A percentile compares a stretch with the other conserved stretches of the same genome.
phyloP scores from a whole-genome alignment of 2,113 vertebrate species.

The Kryptolebias marmoratus region DNA sequence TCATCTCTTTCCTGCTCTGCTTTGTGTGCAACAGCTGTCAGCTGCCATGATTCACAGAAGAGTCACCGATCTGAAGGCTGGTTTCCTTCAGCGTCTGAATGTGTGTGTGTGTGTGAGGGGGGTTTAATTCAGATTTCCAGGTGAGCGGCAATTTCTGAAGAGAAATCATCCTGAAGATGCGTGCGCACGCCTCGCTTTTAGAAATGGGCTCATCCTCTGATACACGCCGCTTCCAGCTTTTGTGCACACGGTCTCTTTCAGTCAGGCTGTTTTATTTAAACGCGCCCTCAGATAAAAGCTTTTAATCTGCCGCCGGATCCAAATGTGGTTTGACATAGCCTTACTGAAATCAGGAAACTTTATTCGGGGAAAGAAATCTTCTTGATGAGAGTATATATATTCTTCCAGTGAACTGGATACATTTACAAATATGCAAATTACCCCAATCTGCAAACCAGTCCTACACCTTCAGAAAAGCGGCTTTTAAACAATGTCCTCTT shows the following conservation, averaged over 20 bases:
- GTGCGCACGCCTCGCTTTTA: neutral
- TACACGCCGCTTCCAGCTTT: neutral
- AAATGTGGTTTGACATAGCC: neutral
- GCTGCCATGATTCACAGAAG: no score
- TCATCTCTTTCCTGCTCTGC: no score
- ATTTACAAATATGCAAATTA: neutral
- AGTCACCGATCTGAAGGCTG: no score
- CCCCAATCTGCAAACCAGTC: neutral
- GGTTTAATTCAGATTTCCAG: neutral
- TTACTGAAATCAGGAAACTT: neutral
- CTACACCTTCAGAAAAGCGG: neutral
- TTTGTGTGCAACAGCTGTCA: no score
- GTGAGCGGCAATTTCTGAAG: neutral
- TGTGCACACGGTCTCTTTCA: neutral
- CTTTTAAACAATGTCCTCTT: neutral
- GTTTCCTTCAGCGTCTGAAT: no score
- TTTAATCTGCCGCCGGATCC: neutral
- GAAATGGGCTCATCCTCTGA: neutral
- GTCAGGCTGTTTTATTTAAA: neutral
- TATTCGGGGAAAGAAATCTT: neutral
- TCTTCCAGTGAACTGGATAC: neutral
- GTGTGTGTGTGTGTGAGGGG: no score
- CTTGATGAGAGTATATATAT: neutral
- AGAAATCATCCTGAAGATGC: neutral
- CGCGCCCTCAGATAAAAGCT: neutral